phyloP scores from a whole-genome alignment of 2,113 vertebrate species.

The Mastomys natalensis region DNA sequence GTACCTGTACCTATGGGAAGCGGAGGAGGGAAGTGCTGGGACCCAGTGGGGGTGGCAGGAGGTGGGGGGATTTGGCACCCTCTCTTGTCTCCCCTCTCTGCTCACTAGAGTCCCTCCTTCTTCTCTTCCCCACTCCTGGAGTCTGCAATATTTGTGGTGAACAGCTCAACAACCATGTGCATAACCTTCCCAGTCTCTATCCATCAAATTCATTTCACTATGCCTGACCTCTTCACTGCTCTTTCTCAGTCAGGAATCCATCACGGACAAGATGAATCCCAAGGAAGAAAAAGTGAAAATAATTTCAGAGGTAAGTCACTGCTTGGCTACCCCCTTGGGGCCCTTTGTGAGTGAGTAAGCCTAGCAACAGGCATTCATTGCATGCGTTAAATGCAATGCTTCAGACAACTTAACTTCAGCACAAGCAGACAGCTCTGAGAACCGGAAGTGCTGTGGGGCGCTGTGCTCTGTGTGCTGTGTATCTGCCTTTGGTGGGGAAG shows the following conservation, averaged over 20 bases:
- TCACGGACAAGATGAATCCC: conserved; percentile 35
- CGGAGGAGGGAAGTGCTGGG: rapidly evolving
- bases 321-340: background rate
- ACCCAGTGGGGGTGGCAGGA: too few relatives aligned
- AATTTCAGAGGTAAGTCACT: conserved; percentile 74
- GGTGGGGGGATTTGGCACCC: background rate
- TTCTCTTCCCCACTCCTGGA: background rate
- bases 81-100: background rate
- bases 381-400: background rate
- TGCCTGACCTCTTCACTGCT: background rate
- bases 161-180: rapidly evolving
- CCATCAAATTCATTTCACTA: background rate
- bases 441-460: background rate
- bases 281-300: conserved; percentile 79
- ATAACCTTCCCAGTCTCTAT: rapidly evolving
- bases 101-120: background rate
- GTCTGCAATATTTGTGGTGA: background rate
- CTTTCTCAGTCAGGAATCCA: conserved; percentile 28
- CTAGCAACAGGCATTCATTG: background rate
- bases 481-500: rapidly evolving
- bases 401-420: background rate
- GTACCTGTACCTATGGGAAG: background rate
- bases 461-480: background rate
- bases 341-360: background rate
- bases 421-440: background rate